These are phyloP conservation scores for Crocallis elinguaria DNA, from an alignment of 2,888 invertebrate genomes.

Conservation along the genomic window DNA sequence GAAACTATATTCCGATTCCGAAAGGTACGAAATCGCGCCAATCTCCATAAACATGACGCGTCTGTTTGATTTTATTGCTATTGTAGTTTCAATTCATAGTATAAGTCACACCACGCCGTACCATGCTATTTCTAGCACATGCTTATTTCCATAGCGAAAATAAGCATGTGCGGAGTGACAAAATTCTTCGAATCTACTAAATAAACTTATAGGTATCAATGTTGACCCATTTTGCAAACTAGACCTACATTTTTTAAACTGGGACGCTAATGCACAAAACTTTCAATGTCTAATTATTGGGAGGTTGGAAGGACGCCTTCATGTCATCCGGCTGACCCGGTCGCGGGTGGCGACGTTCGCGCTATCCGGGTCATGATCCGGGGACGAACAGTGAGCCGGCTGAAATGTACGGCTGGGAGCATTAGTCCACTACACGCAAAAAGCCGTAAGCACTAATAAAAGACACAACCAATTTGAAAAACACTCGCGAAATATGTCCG, in stretches of 20 bases:
- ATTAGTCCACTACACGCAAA: slow-evolving; percentile 42
- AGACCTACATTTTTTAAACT: slow-evolving; percentile 25
- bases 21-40: slow-evolving; percentile 11
- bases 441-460: not conserved
- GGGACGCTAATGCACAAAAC: slow-evolving; percentile 31
- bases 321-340: slow-evolving; percentile 75
- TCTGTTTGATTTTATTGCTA: slow-evolving; percentile 13
- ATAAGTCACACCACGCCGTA: slow-evolving; percentile 7
- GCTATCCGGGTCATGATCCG: slow-evolving; percentile 83
- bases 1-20: slow-evolving; percentile 23
- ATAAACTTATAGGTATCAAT: not conserved
- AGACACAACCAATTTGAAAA: not conserved
- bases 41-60: slow-evolving; percentile 12
- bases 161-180: too few relatives aligned
- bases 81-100: not conserved
- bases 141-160: too few relatives aligned
- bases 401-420: slow-evolving; percentile 38
- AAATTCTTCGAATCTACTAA: not conserved
- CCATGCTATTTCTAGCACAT: not conserved
- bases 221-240: slow-evolving; percentile 18
- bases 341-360: slow-evolving; percentile 79
- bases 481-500: not conserved
- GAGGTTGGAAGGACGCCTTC: slow-evolving; percentile 60
- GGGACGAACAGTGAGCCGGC: slow-evolving; percentile 43
- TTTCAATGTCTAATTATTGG: slow-evolving; percentile 41